Evolutionary conservation across 2,888 invertebrate species (phyloP).

Genomic region (Philaethria dido): DNA sequence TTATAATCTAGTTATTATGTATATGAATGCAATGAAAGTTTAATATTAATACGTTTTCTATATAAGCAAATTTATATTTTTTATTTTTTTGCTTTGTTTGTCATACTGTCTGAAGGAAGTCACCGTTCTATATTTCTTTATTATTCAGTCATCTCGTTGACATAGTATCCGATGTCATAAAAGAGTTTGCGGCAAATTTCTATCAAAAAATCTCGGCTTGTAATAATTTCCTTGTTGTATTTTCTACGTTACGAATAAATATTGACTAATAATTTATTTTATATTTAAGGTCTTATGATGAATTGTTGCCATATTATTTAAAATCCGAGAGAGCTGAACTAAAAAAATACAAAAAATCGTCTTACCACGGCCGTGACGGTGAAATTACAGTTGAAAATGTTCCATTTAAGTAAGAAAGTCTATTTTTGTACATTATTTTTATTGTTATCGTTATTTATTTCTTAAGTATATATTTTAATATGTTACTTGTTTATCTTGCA

Average conservation of each 20-base stretch:
- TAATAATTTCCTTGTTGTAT: constrained; percentile 21
- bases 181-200: constrained; percentile 39
- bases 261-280: background rate
- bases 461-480: constrained; percentile 28
- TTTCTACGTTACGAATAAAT: constrained; percentile 9
- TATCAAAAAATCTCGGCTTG: constrained; percentile 31
- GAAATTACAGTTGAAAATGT: constrained; percentile 86
- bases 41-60: background rate
- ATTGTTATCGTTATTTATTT: constrained; percentile 21
- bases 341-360: constrained; percentile 74
- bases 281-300: constrained; percentile 84
- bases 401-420: constrained; percentile 73
- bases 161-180: constrained; percentile 35
- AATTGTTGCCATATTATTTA: constrained; percentile 84
- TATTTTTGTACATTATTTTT: constrained; percentile 21
- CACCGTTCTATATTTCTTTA: constrained; percentile 35
- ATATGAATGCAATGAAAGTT: background rate
- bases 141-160: constrained; percentile 37
- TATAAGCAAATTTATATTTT: background rate
- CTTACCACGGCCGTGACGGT: constrained; percentile 85
- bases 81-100: background rate
- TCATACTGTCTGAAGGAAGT: background rate
- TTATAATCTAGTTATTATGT: background rate
- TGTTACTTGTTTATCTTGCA: constrained; percentile 50
- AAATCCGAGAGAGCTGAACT: constrained; percentile 84